Evolutionary conservation across 2,888 invertebrate genomes (phyloP).

Genomic region (Tetranychus piercei): DNA sequence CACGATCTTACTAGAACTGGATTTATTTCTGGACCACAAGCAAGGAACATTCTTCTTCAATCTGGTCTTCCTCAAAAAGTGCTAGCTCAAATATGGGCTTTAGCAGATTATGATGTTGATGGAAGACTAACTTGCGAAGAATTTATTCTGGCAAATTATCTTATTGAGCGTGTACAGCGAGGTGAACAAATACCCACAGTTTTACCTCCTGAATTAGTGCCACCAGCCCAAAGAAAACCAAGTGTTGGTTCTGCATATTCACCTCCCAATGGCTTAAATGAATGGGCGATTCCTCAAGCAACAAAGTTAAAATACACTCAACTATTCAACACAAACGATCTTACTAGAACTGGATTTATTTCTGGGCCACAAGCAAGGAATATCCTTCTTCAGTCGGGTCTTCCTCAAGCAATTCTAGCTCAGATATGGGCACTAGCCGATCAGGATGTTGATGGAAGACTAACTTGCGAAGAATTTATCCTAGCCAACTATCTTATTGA

Average conservation of each 20-base stretch:
- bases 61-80: conserved; percentile 70
- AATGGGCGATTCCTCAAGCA: conserved; percentile 71
- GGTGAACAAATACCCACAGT: conserved; percentile 64
- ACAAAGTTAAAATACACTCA: conserved; percentile 77
- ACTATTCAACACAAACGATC: conserved; percentile 76
- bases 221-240: conserved; percentile 55
- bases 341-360: conserved; percentile 60
- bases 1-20: conserved; percentile 69
- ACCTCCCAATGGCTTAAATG: conserved; percentile 36
- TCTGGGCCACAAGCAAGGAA: conserved; percentile 80
- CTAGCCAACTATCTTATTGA: conserved; percentile 91
- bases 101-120: conserved; percentile 39
- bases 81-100: conserved; percentile 72
- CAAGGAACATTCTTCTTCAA: conserved; percentile 75
- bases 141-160: conserved; percentile 89
- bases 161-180: conserved; percentile 63
- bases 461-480: conserved; percentile 91
- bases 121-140: conserved; percentile 87
- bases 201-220: conserved; percentile 66
- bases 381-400: conserved; percentile 74
- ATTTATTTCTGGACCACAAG: conserved; percentile 71
- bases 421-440: conserved; percentile 53
- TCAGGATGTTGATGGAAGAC: conserved; percentile 52
- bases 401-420: conserved; percentile 71
- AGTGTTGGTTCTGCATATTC: neutral